Base-by-base conservation (phyloP, 2,113 vertebrate genomes). In the Callopanchax toddi region DNA sequence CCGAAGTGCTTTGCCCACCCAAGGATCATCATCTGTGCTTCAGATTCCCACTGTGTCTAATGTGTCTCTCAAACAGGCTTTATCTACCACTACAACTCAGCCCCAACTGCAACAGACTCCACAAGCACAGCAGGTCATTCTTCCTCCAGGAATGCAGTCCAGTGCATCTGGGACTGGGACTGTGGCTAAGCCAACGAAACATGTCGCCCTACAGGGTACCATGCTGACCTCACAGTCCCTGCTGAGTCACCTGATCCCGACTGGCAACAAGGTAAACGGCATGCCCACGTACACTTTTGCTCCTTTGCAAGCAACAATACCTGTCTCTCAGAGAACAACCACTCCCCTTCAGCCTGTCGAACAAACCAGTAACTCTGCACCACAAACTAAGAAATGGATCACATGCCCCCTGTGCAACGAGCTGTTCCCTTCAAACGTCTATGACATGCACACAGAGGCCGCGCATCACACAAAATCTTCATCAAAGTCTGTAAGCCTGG, bases 371-470 rank as follows among this genome's bases (percentile, higher is more conserved):
- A 91, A 92, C 0, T 56, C 90, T 3, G 15, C 86, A 11, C 76
- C 91, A 1, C 93, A 94, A 81, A 93, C 97, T 2, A 98, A 98
- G 72, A 97, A 97, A 64, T 99, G 97, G 97, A 95, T 97, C 67
- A 97, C 95, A 0, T 99, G 96, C 60, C 96, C 94, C 0, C 93
- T 96, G 37, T 99, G 97, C 79, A 97, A 95, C 0, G 97, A 98
- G 70, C 95, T 97, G 12, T 97, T 99, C 71, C 97, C 97, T 0
- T 96, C 95, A 6, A 96, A 94, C 1, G 94, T 98, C 34, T 99
- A 96, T 3, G 93, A 98, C 76, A 94, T 97, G 20, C 97, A 99
- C 50, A 94, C 94, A 76, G 94, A 96, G 25, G 92, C 96, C 3
- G 95, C 93, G 5, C 97, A 99, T 78, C 95, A 93, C 36, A 92